Evolutionary conservation across 2,888 invertebrate species (phyloP), one percentile per base, ranked within the genome.

Genomic region (Troides aeacus): DNA sequence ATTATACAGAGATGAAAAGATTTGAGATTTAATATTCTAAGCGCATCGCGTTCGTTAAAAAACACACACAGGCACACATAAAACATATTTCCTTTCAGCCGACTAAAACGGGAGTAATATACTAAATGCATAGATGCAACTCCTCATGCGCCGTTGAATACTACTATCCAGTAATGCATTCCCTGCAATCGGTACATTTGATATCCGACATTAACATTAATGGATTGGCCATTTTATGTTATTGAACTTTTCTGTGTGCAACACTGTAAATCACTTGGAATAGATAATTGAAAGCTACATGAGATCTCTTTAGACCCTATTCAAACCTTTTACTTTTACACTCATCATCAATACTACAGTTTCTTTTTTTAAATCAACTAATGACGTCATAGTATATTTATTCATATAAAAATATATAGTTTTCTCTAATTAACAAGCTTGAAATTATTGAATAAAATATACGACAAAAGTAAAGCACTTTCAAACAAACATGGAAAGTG

Each of bases 211-310:
- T 86, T 86, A 83, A 80, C 81, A 81, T 84, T 89, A 92, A 92
- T 92, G 92, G 90, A 90, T 90, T 90, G 87, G 80, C 85, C 83
- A 82, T 87, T 88, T 84, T 78, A 74, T 82, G 83, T 81, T 84
- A 89, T 86, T 86, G 78, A 77, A 76, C 62, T 74, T 79, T 79
- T 79, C 75, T 68, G 58, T 72, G 68, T 65, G n/a, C 63, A 21
- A 8, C 21, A 39, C 58, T 59, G 68, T 58, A 62, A 30, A 68
- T 62, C 57, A 57, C 24, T 58, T 56, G 21, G 39, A 56, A 30
- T 39, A 8, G n/a, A 46, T 68, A 58, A 68, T 68, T 30, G 46
- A 68, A 68, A 57, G 39, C 21, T 21, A 21, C 6, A 57, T 10
- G 57, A 24, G 57, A 30, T 23, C 46, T 50, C 17, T 50, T 18